Evolutionary conservation across 2,888 invertebrate genomes (phyloP), one percentile per base, ranked within the genome.

Genomic region (Orchesellides sinensis): DNA sequence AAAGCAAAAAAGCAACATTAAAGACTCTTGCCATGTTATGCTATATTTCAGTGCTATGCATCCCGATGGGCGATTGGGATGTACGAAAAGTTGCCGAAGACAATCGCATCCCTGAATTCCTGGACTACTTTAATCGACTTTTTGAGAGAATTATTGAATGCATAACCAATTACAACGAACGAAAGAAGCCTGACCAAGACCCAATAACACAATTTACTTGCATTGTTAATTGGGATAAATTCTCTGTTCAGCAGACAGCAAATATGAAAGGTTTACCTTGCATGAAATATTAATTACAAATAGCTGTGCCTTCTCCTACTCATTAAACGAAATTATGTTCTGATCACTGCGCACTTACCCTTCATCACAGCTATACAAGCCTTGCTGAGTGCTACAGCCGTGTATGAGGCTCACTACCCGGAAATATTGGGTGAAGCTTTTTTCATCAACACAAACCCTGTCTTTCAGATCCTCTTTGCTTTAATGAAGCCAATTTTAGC

Each of bases 151-250:
- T 72, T 0, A 49, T 70, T 21, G 81, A 77, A 70, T 19, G 73
- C 56, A 78, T 68, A 21, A 21, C 45, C 0, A 65, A 52, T 25
- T 45, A n/a, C 19, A 77, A 79, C 12, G 61, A 47, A 21, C 19
- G 52, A 14, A 19, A 52, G n/a, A 40, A 52, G 12, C 61, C 63
- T 1, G 66, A 63, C 17, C 45, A 72, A 25, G 49, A 45, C 12
- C 74, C 79, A 10, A 35, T 74, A 17, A 83, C 84, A 1, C 83
- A 83, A 27, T 84, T 84, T 52, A 54, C 56, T 25, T 69, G 83
- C 32, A 83, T 88, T 52, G 81, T 83, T 47, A 84, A 88, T 59
- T 88, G 87, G 84, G 85, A 85, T 61, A 72, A 82, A 59, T 88
- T 85, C 75, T 80, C 84, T 14, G 85, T 84, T 56, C 40, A 82